Percentiles rank a stretch among this genome's conserved stretches.
Evolutionary conservation across 2,113 vertebrate species (phyloP).

Genomic region (Antechinus flavipes): DNA sequence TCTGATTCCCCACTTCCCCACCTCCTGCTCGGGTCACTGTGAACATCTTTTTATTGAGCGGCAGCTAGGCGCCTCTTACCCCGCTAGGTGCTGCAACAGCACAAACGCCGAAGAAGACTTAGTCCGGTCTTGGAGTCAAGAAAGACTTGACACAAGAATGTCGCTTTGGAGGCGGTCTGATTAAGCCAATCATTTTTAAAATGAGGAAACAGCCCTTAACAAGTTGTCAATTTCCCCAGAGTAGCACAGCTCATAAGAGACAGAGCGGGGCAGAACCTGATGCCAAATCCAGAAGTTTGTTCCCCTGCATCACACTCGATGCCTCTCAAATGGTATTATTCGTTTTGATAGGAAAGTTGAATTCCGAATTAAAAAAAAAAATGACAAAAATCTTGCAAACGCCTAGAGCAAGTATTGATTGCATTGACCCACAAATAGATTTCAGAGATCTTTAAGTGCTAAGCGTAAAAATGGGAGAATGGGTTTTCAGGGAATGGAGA

Average conservation of each 20-base stretch:
- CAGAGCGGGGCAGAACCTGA: background rate
- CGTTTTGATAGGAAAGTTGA: background rate
- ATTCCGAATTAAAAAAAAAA: background rate
- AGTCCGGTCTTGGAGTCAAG: background rate
- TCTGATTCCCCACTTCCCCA: too few species aligned
- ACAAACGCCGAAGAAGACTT: background rate
- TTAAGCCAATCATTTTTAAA: background rate
- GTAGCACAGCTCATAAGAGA: background rate
- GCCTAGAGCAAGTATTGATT: background rate
- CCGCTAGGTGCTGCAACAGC: too few species aligned
- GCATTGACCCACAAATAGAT: background rate
- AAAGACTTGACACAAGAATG: background rate
- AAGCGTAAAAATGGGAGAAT: background rate
- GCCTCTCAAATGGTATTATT: background rate
- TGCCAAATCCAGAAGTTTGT: background rate
- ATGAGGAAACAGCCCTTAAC: background rate
- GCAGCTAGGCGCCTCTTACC: too few species aligned
- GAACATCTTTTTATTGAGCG: too few species aligned
- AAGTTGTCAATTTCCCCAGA: background rate
- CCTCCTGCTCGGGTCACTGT: too few species aligned
- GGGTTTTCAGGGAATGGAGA: too few species aligned
- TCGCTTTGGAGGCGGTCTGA: background rate
- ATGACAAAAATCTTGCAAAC: background rate
- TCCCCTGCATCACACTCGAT: background rate
- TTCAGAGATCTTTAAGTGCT: background rate